Percentiles rank a stretch among this genome's conserved stretches.
phyloP scores from a whole-genome alignment of 64 coral and sea anemone genomes.

The Dendronephthya gigantea region DNA sequence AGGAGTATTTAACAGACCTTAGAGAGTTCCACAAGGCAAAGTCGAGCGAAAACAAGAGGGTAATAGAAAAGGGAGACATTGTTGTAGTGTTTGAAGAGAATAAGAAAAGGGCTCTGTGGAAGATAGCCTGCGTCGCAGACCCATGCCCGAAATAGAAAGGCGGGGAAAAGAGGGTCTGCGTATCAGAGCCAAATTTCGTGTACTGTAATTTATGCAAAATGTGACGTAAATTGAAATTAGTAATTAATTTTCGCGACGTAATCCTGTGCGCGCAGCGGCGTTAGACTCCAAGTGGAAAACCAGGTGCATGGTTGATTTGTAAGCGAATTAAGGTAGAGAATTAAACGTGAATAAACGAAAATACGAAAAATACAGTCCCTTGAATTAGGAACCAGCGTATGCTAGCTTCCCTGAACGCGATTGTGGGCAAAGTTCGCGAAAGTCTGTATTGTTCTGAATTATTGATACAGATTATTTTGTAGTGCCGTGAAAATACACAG shows the following conservation, averaged over 20 bases:
- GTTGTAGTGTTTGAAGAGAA: conserved; percentile 8
- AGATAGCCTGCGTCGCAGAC: neutral
- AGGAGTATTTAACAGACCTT: conserved; percentile 3
- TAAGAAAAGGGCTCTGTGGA: neutral
- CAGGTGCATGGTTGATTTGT: conserved; percentile 24
- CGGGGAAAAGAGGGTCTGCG: neutral
- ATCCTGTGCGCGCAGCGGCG: neutral
- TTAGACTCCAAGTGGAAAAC: conserved; percentile 21
- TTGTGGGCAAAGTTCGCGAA: no score
- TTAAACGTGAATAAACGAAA: no score
- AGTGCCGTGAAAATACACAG: no score
- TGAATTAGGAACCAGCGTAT: no score
- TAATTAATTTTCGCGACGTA: neutral
- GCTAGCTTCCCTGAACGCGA: no score
- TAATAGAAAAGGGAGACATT: neutral
- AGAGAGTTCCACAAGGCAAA: neutral
- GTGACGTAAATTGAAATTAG: neutral
- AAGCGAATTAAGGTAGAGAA: conserved; percentile 35
- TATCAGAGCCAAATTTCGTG: neutral
- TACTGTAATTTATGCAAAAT: neutral
- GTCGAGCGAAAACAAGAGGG: neutral
- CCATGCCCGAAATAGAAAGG: no score
- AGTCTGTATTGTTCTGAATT: no score
- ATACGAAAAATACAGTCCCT: no score
- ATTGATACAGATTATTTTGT: no score